Base-by-base conservation (phyloP, 2,888 invertebrate species). In the Lissocephala sabroskyi region DNA sequence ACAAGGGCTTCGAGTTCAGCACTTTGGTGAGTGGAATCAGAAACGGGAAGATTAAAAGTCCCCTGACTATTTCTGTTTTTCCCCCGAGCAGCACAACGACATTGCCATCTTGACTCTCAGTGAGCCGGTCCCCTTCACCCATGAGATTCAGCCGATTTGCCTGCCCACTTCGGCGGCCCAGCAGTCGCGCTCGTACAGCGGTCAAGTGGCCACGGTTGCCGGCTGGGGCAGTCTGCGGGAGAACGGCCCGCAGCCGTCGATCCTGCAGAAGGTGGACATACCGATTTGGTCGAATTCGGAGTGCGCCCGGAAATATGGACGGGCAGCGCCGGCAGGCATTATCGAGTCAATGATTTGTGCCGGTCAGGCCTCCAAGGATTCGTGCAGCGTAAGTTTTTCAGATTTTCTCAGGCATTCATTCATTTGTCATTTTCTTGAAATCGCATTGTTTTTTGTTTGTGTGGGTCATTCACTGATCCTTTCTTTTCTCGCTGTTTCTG, bases 261-360 rank as follows among this genome's bases (percentile, higher is more conserved):
- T 92, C 48, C 85, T 95, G 29, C 94, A 94, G 85, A 92, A 95
- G 84, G 95, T 95, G 0, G 89, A 89, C 33, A 92, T 95, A 61
- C 93, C 93, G 0, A 89, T 95, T 62, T 94, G 94, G 94, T 87
- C 89, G 0, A 95, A 95, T 81, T 64, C 84, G 0, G 92, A 93
- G 59, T 95, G 95, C 75, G 88, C 90, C 50, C 81, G 86, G 14
- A 94, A 93, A 79, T 95, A 95, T 80, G 95, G 95, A 14, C 86
- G 87, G 7, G 93, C 93, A 1, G 95, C 95, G n/a, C 84, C 95
- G 0, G 95, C 94, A 7, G 95, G 95, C 17, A 95, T 96, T 49
- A 92, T 94, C 1, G 92, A 93, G 7, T 92, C 92, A 71, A 95
- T 95, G 90, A 84, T 96, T 5, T 96, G 95, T 81, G 96, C 96